Percentiles rank a stretch among this genome's conserved stretches.
Evolutionary conservation across 2,888 invertebrate genomes (phyloP).

Genomic region (Saturnia japonica): DNA sequence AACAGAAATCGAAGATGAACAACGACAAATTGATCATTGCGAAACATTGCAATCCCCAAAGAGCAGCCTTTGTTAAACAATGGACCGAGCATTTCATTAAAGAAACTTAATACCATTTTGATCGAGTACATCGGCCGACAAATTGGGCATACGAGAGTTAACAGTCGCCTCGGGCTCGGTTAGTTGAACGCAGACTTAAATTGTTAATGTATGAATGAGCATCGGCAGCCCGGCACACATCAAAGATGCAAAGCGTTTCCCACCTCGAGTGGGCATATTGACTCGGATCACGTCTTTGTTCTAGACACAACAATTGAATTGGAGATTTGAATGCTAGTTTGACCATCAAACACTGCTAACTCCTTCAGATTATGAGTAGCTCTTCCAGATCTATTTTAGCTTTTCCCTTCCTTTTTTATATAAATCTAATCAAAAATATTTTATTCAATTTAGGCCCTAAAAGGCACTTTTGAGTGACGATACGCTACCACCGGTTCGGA

Average conservation of each 20-base stretch:
- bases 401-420: not conserved
- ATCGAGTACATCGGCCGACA: slow-evolving; percentile 57
- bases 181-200: slow-evolving; percentile 60
- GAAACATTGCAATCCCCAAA: slow-evolving; percentile 38
- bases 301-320: slow-evolving; percentile 46
- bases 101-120: slow-evolving; percentile 55
- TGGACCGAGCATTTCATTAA: slow-evolving; percentile 40
- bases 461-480: no score
- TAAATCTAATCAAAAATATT: no score
- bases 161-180: slow-evolving; percentile 54
- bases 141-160: slow-evolving; percentile 49
- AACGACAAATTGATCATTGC: slow-evolving; percentile 22
- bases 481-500: no score
- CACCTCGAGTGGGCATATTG: slow-evolving; percentile 46
- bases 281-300: slow-evolving; percentile 32
- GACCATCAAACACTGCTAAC: slow-evolving; percentile 48
- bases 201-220: slow-evolving; percentile 60
- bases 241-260: slow-evolving; percentile 70
- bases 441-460: no score
- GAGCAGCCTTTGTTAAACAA: slow-evolving; percentile 43
- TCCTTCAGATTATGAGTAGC: slow-evolving; percentile 17
- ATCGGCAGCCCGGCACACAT: slow-evolving; percentile 47
- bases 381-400: not conserved
- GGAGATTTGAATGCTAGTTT: slow-evolving; percentile 49
- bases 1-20: not conserved